These are phyloP conservation scores for Hippolais icterina DNA, from an alignment of 2,113 vertebrate genomes.

Conservation along the genomic window DNA sequence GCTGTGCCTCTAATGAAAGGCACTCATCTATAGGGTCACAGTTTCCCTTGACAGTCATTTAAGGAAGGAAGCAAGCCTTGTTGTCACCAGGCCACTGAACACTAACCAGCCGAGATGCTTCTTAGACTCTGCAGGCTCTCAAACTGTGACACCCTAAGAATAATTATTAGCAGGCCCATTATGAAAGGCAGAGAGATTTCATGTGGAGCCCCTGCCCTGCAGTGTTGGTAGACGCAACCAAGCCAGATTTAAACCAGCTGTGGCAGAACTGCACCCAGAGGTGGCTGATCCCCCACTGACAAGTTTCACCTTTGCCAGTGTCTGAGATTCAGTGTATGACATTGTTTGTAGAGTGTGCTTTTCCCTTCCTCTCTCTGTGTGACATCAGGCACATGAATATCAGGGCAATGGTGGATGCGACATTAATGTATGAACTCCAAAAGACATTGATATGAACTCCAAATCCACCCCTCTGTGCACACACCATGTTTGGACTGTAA, in stretches of 20 bases:
- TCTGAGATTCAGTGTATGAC: not conserved
- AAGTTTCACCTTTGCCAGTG: not conserved
- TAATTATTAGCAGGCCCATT: not conserved
- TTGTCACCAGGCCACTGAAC: not conserved
- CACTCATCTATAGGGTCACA: not conserved
- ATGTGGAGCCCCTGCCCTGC: rapidly evolving
- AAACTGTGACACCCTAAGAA: not conserved
- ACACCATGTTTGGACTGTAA: not conserved
- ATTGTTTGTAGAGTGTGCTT: not conserved
- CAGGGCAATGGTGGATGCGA: not conserved
- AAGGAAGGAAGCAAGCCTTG: not conserved
- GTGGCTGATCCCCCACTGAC: not conserved
- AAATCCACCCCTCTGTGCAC: not conserved
- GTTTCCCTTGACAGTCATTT: not conserved
- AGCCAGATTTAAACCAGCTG: not conserved
- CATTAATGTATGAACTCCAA: rapidly evolving
- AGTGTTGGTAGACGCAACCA: not conserved
- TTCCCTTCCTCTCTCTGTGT: not conserved
- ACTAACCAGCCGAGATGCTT: not conserved
- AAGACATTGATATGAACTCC: not conserved
- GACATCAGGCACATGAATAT: not conserved
- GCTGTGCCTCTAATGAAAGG: not conserved
- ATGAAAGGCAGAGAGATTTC: not conserved
- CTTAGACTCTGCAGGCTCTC: not conserved
- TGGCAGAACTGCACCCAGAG: not conserved